phyloP scores from a whole-genome alignment of 2,888 invertebrate genomes.

The Cerastoderma edule region DNA sequence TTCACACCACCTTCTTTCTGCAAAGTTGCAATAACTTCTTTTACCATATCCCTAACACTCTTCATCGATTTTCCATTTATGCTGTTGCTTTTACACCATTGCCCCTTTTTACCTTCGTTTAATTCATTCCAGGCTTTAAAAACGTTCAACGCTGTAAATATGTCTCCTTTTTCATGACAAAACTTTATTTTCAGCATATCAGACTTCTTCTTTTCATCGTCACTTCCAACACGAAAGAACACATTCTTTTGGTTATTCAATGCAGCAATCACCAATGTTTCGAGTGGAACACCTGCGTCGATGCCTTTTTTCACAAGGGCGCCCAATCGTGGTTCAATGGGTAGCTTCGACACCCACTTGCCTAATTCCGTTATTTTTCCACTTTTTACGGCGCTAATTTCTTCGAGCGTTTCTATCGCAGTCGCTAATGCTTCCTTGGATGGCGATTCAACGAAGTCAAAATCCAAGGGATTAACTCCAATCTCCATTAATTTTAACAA shows the following conservation, averaged over 20 bases:
- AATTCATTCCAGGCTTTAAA: conserved; percentile 74
- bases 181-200: conserved; percentile 74
- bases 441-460: conserved; percentile 82
- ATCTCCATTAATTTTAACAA: conserved; percentile 79
- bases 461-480: conserved; percentile 74
- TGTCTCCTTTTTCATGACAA: conserved; percentile 77
- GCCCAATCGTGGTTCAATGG: conserved; percentile 79
- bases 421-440: conserved; percentile 66
- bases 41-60: conserved; percentile 68
- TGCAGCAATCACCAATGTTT: conserved; percentile 77
- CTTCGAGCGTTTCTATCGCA: conserved; percentile 72
- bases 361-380: conserved; percentile 77
- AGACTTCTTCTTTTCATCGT: conserved; percentile 70
- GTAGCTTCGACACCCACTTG: conserved; percentile 77
- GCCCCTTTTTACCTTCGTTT: conserved; percentile 68
- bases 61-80: conserved; percentile 81
- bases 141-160: conserved; percentile 74
- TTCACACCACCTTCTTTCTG: conserved; percentile 63
- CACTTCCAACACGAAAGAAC: conserved; percentile 75
- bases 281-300: conserved; percentile 66
- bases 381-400: conserved; percentile 75
- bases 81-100: conserved; percentile 80
- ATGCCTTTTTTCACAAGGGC: conserved; percentile 70
- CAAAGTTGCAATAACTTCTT: conserved; percentile 67
- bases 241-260: conserved; percentile 74